phyloP scores from a whole-genome alignment of 2,113 vertebrate species.

The Actenoides lindsayi region DNA sequence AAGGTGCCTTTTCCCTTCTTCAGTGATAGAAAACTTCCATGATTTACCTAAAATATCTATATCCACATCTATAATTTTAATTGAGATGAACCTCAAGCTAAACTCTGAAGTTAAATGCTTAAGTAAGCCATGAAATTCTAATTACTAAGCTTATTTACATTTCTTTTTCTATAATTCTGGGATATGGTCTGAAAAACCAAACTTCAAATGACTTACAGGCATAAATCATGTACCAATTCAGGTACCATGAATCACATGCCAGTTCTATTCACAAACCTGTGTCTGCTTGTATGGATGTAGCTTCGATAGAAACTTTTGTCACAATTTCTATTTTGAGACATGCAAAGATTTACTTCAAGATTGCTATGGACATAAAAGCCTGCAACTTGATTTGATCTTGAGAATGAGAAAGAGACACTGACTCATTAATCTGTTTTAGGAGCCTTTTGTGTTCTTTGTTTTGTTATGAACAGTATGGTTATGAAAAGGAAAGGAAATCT shows the following conservation, averaged over 20 bases:
- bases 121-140: background rate
- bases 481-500: slow-evolving; percentile 23
- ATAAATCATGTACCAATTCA: background rate
- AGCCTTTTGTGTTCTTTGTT: background rate
- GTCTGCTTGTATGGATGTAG: background rate
- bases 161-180: background rate
- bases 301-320: background rate
- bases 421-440: slow-evolving; percentile 40
- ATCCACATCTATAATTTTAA: background rate
- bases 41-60: background rate
- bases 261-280: background rate
- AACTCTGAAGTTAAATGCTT: background rate
- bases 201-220: background rate
- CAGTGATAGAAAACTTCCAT: background rate
- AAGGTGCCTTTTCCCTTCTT: background rate
- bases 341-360: background rate
- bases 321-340: background rate
- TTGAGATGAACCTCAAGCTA: background rate
- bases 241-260: background rate
- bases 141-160: background rate
- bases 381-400: slow-evolving; percentile 32
- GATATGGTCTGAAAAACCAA: background rate
- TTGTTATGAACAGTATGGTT: background rate
- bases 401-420: background rate
- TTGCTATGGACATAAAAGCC: background rate